A percentile compares a stretch with the other conserved stretches of the same genome.
These are phyloP conservation scores for Ornithoptera alexandrae DNA, from an alignment of 2,888 invertebrate species.

Conservation along the genomic window DNA sequence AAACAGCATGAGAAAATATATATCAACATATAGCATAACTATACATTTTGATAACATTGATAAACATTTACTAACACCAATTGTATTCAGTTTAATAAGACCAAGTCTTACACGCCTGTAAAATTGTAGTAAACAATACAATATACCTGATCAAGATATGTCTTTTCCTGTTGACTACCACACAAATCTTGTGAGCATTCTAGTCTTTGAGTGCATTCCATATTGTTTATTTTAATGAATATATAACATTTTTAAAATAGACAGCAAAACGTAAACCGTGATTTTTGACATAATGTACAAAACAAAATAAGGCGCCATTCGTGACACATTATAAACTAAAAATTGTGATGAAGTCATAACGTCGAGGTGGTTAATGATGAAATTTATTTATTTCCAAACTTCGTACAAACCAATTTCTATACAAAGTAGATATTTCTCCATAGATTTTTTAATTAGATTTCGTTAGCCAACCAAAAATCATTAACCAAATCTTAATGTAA, in stretches of 20 bases:
- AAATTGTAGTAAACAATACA: slow-evolving; percentile 21
- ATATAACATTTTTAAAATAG: background rate
- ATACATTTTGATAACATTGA: too few relatives aligned
- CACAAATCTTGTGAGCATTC: slow-evolving; percentile 62
- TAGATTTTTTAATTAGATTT: background rate
- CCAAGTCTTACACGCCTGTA: too few relatives aligned
- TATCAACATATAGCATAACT: too few relatives aligned
- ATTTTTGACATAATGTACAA: slow-evolving; percentile 2
- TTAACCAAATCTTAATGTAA: too few relatives aligned
- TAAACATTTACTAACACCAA: too few relatives aligned
- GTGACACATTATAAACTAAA: background rate
- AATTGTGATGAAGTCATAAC: background rate
- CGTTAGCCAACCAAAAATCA: too few relatives aligned
- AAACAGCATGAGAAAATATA: too few relatives aligned
- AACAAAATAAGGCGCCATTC: background rate
- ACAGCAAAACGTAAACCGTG: background rate
- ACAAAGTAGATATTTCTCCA: background rate
- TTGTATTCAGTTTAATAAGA: too few relatives aligned
- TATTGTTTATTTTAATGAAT: slow-evolving; percentile 33
- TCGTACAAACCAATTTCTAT: background rate
- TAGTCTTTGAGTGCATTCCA: slow-evolving; percentile 69
- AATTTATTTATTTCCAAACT: background rate
- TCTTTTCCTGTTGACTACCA: slow-evolving; percentile 43
- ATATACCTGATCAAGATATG: slow-evolving; percentile 59
- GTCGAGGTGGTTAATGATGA: background rate